Evolutionary conservation across 2,113 vertebrate genomes (phyloP).

Genomic region (Atrichornis clamosus): DNA sequence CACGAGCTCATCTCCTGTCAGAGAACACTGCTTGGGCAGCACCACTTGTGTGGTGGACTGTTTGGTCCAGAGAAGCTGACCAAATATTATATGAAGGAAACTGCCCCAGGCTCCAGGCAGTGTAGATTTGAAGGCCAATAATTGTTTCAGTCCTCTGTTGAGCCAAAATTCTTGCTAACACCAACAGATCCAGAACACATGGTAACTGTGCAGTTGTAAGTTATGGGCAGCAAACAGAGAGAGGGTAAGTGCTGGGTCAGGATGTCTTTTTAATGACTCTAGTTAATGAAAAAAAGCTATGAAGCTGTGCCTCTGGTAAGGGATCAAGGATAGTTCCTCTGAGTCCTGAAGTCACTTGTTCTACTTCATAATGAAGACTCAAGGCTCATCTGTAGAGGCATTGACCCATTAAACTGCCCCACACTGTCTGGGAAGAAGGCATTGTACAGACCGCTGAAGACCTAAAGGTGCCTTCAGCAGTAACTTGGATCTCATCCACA

Average conservation of each 20-base stretch:
- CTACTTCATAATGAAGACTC: background rate
- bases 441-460: background rate
- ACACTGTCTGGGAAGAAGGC: background rate
- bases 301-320: background rate
- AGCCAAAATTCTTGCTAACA: background rate
- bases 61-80: background rate
- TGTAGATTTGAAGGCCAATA: background rate
- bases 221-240: background rate
- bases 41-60: background rate
- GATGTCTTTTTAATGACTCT: background rate
- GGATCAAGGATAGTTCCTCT: background rate
- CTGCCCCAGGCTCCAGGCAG: background rate
- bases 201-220: background rate
- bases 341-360: background rate
- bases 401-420: slow-evolving; percentile 3
- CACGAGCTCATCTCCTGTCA: background rate
- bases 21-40: background rate
- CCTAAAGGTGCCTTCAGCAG: background rate
- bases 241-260: background rate
- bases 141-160: background rate
- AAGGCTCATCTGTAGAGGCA: slow-evolving; percentile 1
- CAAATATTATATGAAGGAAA: background rate
- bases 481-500: background rate
- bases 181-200: background rate
- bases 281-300: background rate